Evolutionary conservation across 2,797 vertebrate species (phyloP), one percentile per base, ranked within the genome.

Genomic region (Thunnus albacares): DNA sequence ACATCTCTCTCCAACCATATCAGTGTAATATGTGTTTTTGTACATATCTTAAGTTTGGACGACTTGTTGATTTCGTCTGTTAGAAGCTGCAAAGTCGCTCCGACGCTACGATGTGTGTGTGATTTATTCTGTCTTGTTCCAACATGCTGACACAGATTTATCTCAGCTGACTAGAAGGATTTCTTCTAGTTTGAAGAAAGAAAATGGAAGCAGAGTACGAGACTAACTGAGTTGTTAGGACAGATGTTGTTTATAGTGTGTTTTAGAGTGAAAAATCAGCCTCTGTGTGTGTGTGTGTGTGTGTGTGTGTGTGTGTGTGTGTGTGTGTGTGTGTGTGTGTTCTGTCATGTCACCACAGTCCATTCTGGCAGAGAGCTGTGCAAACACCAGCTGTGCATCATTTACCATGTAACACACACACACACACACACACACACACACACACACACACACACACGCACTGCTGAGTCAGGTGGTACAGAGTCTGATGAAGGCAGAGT

Each of bases 381-480:
- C 61, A 59, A 61, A 82, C 66, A 65, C 70, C 86, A 87, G 74
- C 77, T 82, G 82, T 72, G 74, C 57, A 75, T 43, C 33, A 17
- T 18, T 78, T 64, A 75, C 56, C 67, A 75, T 70, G 35, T 38
- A 38, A 38, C 35, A 38, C 35, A 38, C 35, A 38, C 35, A 38
- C 35, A 38, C 35, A 38, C 67, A 76, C 70, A 81, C 53, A 68
- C 69, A 57, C 55, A 41, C 67, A 72, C 67, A 76, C 70, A 81
- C 53, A 68, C 69, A 57, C 55, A 41, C 67, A 72, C 60, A 72
- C 64, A 47, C 65, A 56, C 20, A 47, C 65, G 35, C 20, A 62
- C 33, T 52, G 81, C 80, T 84, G 88, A 86, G 71, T 87, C 83
- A 87, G 74, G 55, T 73, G 74, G 60, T 65, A 20, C 64, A 63